Evolutionary conservation across 2,113 vertebrate genomes (phyloP).

Genomic region (Eublepharis macularius): DNA sequence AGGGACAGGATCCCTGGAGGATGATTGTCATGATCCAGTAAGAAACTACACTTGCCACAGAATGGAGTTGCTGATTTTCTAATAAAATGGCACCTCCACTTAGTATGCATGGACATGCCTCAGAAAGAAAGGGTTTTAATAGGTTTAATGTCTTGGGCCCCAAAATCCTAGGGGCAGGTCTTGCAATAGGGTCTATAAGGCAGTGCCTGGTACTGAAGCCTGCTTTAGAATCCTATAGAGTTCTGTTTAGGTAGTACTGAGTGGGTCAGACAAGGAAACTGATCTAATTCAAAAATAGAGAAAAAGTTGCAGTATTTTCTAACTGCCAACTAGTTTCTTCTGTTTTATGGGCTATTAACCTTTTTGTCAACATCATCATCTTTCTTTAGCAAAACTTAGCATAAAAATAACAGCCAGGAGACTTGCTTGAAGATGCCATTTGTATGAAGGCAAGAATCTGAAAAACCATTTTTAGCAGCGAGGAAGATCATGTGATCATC

Average conservation of each 20-base stretch:
- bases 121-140: no score
- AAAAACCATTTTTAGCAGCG: background rate
- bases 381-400: background rate
- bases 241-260: background rate
- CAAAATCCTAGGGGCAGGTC: background rate
- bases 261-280: background rate
- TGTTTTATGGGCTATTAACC: background rate
- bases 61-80: background rate
- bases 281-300: background rate
- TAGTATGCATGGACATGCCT: background rate
- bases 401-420: background rate
- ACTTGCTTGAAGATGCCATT: background rate
- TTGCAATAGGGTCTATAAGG: background rate
- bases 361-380: background rate
- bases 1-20: no score
- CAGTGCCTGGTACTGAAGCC: background rate
- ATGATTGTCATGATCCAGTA: background rate
- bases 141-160: background rate
- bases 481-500: no score
- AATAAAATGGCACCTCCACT: background rate
- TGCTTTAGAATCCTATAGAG: background rate
- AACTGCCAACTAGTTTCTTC: background rate
- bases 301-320: background rate
- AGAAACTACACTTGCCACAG: background rate
- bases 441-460: background rate